Percentiles rank a stretch among this genome's conserved stretches.
These are phyloP conservation scores for Conopomorpha cramerella DNA, from an alignment of 1,140 invertebrate genomes.

Conservation along the genomic window DNA sequence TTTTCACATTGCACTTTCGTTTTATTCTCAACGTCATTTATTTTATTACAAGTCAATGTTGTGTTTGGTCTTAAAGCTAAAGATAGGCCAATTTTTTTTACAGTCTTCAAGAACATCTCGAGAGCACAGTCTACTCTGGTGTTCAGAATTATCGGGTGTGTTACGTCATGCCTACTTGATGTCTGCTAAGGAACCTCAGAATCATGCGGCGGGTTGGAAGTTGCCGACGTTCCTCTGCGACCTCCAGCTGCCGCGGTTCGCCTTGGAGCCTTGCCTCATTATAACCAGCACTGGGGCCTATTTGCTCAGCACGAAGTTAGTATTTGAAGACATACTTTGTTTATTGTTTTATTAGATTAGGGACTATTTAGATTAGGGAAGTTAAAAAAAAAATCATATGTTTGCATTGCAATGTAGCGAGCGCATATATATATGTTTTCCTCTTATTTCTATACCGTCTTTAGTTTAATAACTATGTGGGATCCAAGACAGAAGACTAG, in stretches of 20 bases:
- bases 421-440: neutral
- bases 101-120: constrained; percentile 10
- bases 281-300: constrained; percentile 37
- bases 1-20: neutral
- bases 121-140: constrained; percentile 33
- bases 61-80: too few relatives aligned
- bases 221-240: constrained; percentile 44
- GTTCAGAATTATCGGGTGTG: constrained; percentile 35
- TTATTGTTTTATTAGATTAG: neutral
- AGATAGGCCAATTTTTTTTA: too few relatives aligned
- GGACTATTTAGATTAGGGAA: neutral
- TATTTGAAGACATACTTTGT: too few relatives aligned
- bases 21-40: neutral
- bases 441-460: neutral
- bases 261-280: constrained; percentile 31
- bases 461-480: neutral
- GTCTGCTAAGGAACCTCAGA: constrained; percentile 23
- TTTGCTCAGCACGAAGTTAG: constrained; percentile 42
- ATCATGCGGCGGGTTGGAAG: constrained; percentile 17
- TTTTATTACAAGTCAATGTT: neutral
- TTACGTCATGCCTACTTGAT: constrained; percentile 29
- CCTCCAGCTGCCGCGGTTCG: constrained; percentile 33
- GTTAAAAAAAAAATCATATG: neutral
- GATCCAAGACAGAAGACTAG: too few relatives aligned
- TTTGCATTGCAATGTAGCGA: neutral